Percentiles rank a stretch among this genome's conserved stretches.
Evolutionary conservation across 2,797 vertebrate species (phyloP).

Genomic region (Eurystomus glaucurus): DNA sequence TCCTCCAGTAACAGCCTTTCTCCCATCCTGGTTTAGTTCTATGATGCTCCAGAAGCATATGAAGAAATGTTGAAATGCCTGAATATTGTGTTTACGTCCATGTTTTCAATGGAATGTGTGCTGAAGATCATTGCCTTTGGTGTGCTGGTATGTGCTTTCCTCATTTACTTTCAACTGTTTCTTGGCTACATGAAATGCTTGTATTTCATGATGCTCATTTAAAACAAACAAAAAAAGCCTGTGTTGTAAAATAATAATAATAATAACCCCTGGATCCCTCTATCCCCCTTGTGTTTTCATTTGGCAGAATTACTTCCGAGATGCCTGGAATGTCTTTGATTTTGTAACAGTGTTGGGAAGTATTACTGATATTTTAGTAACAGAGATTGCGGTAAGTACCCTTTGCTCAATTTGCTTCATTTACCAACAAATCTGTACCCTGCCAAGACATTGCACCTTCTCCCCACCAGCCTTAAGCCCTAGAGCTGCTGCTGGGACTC

Average conservation of each 20-base stretch:
- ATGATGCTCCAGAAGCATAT: conserved; percentile 90
- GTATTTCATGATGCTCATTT: accelerated
- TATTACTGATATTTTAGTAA: conserved; percentile 99
- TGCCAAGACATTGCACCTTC: background rate
- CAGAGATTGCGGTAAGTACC: conserved; percentile 95
- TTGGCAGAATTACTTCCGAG: conserved; percentile 95
- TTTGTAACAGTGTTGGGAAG: conserved; percentile 98
- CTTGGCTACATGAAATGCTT: background rate
- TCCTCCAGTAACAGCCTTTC: background rate
- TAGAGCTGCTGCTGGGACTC: background rate
- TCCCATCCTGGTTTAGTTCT: conserved; percentile 85
- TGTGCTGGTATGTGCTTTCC: conserved; percentile 88
- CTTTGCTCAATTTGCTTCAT: background rate
- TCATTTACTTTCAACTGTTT: background rate
- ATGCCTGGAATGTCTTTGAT: conserved; percentile 98
- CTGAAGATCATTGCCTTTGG: conserved; percentile 97
- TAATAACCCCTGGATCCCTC: conserved; percentile 19
- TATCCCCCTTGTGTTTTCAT: conserved; percentile 47
- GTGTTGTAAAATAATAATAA: background rate
- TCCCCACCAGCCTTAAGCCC: background rate
- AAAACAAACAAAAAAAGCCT: background rate
- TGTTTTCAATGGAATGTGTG: conserved; percentile 96
- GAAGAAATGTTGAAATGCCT: conserved; percentile 95
- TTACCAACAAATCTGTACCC: background rate
- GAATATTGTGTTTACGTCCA: conserved; percentile 95